Evolutionary conservation across 1,140 invertebrate genomes (phyloP), one percentile per base, ranked within the genome.

Genomic region (Thalassaphorura encarpata): DNA sequence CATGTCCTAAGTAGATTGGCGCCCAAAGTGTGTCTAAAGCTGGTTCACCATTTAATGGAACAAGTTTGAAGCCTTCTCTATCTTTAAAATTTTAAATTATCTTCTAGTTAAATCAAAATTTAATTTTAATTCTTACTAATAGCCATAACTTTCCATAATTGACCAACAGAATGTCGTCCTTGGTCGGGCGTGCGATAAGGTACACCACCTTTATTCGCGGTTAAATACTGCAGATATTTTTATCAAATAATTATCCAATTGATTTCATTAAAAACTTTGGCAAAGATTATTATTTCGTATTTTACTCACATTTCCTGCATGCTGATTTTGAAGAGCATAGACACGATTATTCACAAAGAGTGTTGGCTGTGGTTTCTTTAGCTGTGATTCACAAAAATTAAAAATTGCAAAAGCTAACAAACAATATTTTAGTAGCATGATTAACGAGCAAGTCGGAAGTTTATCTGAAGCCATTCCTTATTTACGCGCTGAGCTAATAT

Each of bases 281-380:
- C n/a, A n/a, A n/a, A n/a, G n/a, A n/a, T n/a, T n/a, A n/a, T n/a
- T n/a, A n/a, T n/a, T n/a, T 21, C 21, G 19, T 15, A 11, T 8
- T 27, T 11, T 11, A 33, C 27, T 51, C 21, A 51, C 48, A 18
- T 51, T 51, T 36, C 48, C 48, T 4, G 48, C 28, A 39, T 51
- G 48, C n/a, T 51, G 48, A 36, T 51, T 51, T 11, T 27, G 13
- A 5, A 51, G 48, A 19, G 48, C 48, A 19, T 51, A 51, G 29
- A 51, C 48, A 8, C 48, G 26, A 24, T 51, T 51, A 39, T 51
- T 51, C 21, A 19, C 33, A 29, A 51, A 51, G 4, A 51, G 21
- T 31, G 28, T 27, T 21, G 48, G 48, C 6, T 51, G 11, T 13
- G 33, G 31, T 36, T 51, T n/a, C n/a, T n/a, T n/a, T n/a, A n/a